A percentile compares a stretch with the other conserved stretches of the same genome.
These are phyloP conservation scores for Platycercus adscitus DNA, from an alignment of 2,113 vertebrate genomes.

Conservation along the genomic window DNA sequence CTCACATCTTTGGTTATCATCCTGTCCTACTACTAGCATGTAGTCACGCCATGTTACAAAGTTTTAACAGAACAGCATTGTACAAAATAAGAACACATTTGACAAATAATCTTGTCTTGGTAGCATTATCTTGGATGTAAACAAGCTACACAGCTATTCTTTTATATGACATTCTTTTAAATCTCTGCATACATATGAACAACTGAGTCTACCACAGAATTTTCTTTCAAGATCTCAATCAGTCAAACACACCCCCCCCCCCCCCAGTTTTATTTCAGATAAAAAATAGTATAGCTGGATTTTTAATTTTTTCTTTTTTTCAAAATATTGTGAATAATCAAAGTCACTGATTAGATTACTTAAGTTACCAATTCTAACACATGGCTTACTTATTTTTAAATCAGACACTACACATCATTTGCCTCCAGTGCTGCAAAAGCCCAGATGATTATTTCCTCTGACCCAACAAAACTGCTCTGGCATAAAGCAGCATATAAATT, in stretches of 20 bases:
- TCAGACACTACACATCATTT: neutral
- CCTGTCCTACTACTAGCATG: neutral
- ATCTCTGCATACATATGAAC: neutral
- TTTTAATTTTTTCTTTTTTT: neutral
- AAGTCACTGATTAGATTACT: neutral
- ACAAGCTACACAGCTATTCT: neutral
- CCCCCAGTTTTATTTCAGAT: neutral
- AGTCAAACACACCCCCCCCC: neutral
- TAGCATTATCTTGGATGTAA: neutral
- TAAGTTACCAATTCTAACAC: neutral
- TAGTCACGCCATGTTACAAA: neutral
- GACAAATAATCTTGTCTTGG: neutral
- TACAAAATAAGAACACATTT: neutral
- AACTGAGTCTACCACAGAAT: neutral
- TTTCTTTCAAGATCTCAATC: neutral
- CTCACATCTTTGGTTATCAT: neutral
- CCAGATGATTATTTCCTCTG: neutral
- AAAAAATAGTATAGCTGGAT: neutral
- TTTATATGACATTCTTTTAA: neutral
- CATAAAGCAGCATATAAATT: neutral
- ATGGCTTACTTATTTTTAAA: neutral
- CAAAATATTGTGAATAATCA: neutral
- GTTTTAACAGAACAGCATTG: neutral
- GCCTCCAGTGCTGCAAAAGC: neutral
- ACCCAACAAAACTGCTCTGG: neutral